Base-by-base conservation (phyloP, 2,888 invertebrate species). In the Heliconius aoede region DNA sequence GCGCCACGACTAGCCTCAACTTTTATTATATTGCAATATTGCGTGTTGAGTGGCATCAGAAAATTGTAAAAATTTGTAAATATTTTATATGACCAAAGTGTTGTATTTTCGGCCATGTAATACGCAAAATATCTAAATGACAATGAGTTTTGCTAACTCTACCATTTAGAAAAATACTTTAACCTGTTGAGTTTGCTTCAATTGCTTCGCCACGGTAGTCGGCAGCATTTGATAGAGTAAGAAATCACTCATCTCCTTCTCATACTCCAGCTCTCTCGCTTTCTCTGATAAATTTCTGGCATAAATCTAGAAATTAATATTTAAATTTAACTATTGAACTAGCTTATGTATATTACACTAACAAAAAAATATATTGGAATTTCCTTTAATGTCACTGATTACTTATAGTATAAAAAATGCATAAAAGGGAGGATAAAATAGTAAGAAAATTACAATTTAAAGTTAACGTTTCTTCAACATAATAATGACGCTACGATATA, bases 151-250 rank as follows among this genome's bases (percentile, higher is more conserved):
- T 24, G 15, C 5, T 18, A 5, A 18, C 1, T n/a, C n/a, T n/a
- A n/a, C n/a, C n/a, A n/a, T n/a, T n/a, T n/a, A 28, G 26, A 62
- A 30, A 62, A 30, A n/a, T 18, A 8, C 15, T 26, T 28, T 72
- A 87, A 97, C 98, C 96, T 97, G 97, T 88, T 97, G 96, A 0
- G 97, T 97, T 87, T 97, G 97, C 86, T 98, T 98, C 74, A 98
- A 89, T 87, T 98, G 97, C 84, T 97, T 97, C 0, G 98, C 98
- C 1, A 98, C 98, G 84, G 97, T 97, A 0, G 97, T 96, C 0
- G 98, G 98, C 73, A 98, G 86, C 98, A 98, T 98, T 90, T 98
- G 98, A 86, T 97, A 97, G 2, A 98, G 94, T 24, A 98, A 90
- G 0, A 97, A 96, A 85, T 98, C 98, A 84, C 97, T 97, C 82